These are phyloP conservation scores for Glyptemys insculpta DNA, from an alignment of 2,797 vertebrate species.

Conservation along the genomic window DNA sequence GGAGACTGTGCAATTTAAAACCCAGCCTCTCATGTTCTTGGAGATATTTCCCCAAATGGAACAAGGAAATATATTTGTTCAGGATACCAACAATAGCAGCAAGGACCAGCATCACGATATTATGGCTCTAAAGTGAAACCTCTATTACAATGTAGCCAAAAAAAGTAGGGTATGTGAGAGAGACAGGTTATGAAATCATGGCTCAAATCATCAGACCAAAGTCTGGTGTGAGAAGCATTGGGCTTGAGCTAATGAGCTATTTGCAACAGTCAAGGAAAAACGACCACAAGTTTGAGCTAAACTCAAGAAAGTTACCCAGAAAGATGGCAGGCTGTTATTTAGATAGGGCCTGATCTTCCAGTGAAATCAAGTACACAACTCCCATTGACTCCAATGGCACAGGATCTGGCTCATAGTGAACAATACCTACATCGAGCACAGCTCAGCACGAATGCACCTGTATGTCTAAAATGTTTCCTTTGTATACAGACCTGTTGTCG, in stretches of 20 bases:
- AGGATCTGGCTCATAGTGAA: not conserved
- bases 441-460: not conserved
- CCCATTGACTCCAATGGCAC: not conserved
- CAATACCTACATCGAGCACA: not conserved
- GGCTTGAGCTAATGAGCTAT: not conserved
- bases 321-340: not conserved
- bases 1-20: constrained; percentile 53
- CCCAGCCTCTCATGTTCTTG: constrained; percentile 33
- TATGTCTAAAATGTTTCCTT: not conserved
- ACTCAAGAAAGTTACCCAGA: fast-evolving
- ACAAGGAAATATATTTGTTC: not conserved
- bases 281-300: no score
- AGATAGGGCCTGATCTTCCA: fast-evolving
- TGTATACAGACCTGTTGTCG: no score
- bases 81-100: not conserved
- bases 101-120: not conserved
- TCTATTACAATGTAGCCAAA: fast-evolving
- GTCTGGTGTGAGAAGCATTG: not conserved
- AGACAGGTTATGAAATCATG: not conserved
- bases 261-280: not conserved
- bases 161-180: fast-evolving
- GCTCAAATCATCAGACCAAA: not conserved
- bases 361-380: not conserved
- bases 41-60: not conserved
- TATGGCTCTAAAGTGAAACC: not conserved